These are phyloP conservation scores for Verasper variegatus DNA, from an alignment of 2,113 vertebrate genomes.

Conservation along the genomic window DNA sequence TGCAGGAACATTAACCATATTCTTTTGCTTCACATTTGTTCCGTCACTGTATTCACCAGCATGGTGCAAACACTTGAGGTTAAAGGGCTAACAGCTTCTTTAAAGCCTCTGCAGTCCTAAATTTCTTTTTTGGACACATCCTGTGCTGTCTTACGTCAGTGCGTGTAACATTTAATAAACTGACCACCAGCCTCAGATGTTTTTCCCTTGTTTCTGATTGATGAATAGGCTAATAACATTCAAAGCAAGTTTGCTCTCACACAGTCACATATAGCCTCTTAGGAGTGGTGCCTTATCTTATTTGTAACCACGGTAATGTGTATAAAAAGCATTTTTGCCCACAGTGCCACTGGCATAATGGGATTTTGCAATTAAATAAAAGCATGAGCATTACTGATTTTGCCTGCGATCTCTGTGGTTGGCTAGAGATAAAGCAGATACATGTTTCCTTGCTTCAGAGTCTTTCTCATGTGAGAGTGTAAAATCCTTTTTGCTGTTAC, in stretches of 20 bases:
- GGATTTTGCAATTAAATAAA: constrained; percentile 74
- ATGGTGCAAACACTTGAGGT: background rate
- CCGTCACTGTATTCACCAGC: background rate
- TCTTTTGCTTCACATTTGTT: background rate
- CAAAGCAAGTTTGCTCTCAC: constrained; percentile 63
- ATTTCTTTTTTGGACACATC: background rate
- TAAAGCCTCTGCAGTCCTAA: constrained; percentile 1
- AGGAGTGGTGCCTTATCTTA: constrained; percentile 74
- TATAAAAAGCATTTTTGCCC: constrained; percentile 73
- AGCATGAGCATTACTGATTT: constrained; percentile 68
- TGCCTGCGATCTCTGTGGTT: constrained; percentile 45
- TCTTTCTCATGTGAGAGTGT: constrained; percentile 11
- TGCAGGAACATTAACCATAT: background rate
- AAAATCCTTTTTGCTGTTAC: background rate
- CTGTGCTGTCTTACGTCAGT: constrained; percentile 36
- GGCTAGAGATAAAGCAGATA: constrained; percentile 59
- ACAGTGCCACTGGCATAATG: constrained; percentile 67
- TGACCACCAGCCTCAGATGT: constrained; percentile 41
- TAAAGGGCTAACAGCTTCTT: background rate
- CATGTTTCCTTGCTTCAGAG: constrained; percentile 26
- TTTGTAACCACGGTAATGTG: constrained; percentile 75
- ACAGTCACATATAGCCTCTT: constrained; percentile 66
- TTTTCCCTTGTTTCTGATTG: constrained; percentile 55
- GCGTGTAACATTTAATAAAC: constrained; percentile 37
- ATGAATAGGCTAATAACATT: constrained; percentile 69